Evolutionary conservation across 92 coral and sea anemone species (phyloP), one percentile per base, ranked within the genome.

Genomic region (Paragorgia papillata): DNA sequence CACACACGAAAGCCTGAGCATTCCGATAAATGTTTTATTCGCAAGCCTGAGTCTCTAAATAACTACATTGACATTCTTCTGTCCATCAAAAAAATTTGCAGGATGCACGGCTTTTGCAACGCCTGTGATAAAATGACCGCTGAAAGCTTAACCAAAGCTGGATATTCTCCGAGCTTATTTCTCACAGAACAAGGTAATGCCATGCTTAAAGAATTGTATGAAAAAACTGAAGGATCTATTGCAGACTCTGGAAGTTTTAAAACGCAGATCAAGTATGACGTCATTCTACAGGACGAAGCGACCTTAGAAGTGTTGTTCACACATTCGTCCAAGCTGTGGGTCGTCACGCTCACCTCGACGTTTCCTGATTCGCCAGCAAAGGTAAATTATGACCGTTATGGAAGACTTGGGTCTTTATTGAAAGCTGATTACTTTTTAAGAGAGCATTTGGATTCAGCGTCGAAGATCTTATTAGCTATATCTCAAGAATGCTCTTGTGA

Each of bases 61-160:
- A 56, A 56, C 62, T 17, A 56, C 62, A 28, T 56, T 22, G 17
- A 56, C 30, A 56, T 56, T 22, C 62, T 56, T 22, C 62, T 56
- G 1, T 13, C 17, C 3, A 14, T 56, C 10, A 8, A 14, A 56
- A 22, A 28, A 17, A 22, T 1, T 3, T 56, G 30, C 22, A 2
- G 30, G 7, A 2, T 17, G 8, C 10, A 3, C 3, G 17, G n/a
- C n/a, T n/a, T n/a, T n/a, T 56, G 30, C 22, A 14, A 2, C 30
- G 14, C 9, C 7, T 56, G 62, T 56, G 2, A 28, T 2, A 22
- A 28, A 56, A 4, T 56, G 3, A 22, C 62, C 1, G 10, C 22
- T 22, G 9, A 56, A 56, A 56, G 12, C 30, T 56, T 56, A 17
- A 7, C 33, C 9, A 3, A 56, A 6, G 29, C 62, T 51, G 58